Percentiles rank a stretch among this genome's conserved stretches.
phyloP scores from a whole-genome alignment of 2,797 vertebrate species.

The Artibeus jamaicensis region DNA sequence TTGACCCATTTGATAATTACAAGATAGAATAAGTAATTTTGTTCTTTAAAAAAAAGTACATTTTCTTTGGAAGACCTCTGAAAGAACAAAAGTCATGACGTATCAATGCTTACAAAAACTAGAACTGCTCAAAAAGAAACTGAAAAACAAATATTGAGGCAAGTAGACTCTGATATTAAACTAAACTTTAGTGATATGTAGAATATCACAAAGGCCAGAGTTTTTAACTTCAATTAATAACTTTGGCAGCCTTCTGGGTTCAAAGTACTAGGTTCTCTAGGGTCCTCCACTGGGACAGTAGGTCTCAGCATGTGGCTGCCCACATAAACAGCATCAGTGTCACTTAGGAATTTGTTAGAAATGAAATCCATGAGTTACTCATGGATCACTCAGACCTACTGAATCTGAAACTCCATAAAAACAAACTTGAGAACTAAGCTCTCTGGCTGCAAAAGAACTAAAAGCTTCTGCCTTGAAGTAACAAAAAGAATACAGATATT shows the following conservation, averaged over 20 bases:
- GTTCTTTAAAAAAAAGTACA: neutral
- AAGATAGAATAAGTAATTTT: slow-evolving; percentile 8
- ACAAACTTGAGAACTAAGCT: neutral
- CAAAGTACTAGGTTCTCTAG: neutral
- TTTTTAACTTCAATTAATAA: neutral
- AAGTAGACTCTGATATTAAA: neutral
- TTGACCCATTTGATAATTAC: neutral
- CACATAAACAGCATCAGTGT: neutral
- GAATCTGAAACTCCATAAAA: slow-evolving; percentile 7
- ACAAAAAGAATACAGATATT: neutral
- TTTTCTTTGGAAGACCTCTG: slow-evolving; percentile 12
- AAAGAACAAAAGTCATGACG: slow-evolving; percentile 6
- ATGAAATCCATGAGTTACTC: neutral
- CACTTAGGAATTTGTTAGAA: slow-evolving; percentile 38
- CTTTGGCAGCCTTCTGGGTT: neutral
- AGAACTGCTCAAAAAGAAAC: slow-evolving; percentile 5
- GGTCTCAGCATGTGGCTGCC: neutral
- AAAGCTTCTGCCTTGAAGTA: neutral
- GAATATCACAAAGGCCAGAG: slow-evolving; percentile 25
- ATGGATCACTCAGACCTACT: neutral
- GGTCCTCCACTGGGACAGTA: neutral
- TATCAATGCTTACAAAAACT: neutral
- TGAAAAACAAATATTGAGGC: neutral
- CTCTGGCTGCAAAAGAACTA: neutral
- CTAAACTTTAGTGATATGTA: neutral